phyloP scores from a whole-genome alignment of 2,888 invertebrate genomes.

The Sesia apiformis region DNA sequence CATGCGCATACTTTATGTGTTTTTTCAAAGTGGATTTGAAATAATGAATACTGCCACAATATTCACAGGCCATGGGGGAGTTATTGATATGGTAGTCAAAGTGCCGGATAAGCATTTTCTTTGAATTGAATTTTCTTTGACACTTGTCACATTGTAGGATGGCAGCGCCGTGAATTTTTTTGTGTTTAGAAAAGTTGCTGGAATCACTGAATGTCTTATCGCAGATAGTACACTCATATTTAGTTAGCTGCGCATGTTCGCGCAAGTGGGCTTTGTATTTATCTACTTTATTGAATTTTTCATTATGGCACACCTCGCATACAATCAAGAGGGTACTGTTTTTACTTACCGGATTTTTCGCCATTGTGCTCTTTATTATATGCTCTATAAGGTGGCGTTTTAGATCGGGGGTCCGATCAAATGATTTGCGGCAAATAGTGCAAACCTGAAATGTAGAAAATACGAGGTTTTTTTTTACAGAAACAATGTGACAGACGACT shows the following conservation, averaged over 20 bases:
- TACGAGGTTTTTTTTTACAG: too few relatives aligned
- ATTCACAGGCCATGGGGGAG: slow-evolving; percentile 37
- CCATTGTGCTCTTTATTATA: slow-evolving; percentile 49
- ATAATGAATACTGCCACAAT: slow-evolving; percentile 47
- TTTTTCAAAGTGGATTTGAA: slow-evolving; percentile 62
- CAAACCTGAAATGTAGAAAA: slow-evolving; percentile 37
- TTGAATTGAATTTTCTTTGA: slow-evolving; percentile 62
- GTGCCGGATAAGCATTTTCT: slow-evolving; percentile 58
- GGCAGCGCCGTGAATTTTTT: slow-evolving; percentile 56
- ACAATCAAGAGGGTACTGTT: slow-evolving; percentile 44
- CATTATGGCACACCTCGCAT: slow-evolving; percentile 50
- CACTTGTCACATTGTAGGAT: slow-evolving; percentile 62
- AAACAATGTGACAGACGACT: too few relatives aligned
- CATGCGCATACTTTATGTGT: slow-evolving; percentile 48
- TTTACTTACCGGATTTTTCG: slow-evolving; percentile 43
- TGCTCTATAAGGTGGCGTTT: slow-evolving; percentile 68
- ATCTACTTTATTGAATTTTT: slow-evolving; percentile 49
- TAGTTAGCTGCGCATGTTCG: slow-evolving; percentile 60
- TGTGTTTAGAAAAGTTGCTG: slow-evolving; percentile 68
- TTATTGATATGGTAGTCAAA: slow-evolving; percentile 58
- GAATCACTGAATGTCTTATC: slow-evolving; percentile 67
- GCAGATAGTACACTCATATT: slow-evolving; percentile 64
- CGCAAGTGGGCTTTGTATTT: slow-evolving; percentile 62
- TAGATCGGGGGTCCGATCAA: slow-evolving; percentile 57
- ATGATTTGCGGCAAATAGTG: slow-evolving; percentile 50